These are phyloP conservation scores for Erebia ligea DNA, from an alignment of 2,888 invertebrate species.

Conservation along the genomic window DNA sequence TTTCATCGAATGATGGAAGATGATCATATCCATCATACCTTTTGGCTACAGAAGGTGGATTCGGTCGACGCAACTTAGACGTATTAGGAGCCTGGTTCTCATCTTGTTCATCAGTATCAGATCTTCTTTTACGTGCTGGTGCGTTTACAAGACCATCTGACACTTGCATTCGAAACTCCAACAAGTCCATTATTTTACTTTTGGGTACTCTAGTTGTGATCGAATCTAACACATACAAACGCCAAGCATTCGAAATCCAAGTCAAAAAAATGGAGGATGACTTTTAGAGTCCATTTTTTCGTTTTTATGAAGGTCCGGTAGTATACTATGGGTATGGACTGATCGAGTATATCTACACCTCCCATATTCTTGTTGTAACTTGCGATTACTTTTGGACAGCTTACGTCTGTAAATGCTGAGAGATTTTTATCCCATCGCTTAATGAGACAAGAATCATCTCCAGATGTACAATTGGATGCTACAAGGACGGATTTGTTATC, in stretches of 20 bases:
- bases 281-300: constrained; percentile 50
- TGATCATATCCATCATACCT: constrained; percentile 48
- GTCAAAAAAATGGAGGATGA: constrained; percentile 47
- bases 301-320: constrained; percentile 49
- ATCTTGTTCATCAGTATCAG: constrained; percentile 3
- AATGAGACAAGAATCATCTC: constrained; percentile 26
- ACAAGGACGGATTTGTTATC: constrained; percentile 30
- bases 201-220: constrained; percentile 10
- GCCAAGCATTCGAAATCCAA: constrained; percentile 46
- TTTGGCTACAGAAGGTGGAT: constrained; percentile 42
- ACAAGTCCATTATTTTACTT: constrained; percentile 17
- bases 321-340: constrained; percentile 43
- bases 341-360: constrained; percentile 35
- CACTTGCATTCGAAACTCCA: constrained; percentile 4
- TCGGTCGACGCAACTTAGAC: constrained; percentile 26
- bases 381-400: constrained; percentile 38
- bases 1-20: constrained; percentile 42
- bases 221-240: constrained; percentile 39
- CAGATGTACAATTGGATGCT: constrained; percentile 40
- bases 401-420: constrained; percentile 38
- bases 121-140: constrained; percentile 9
- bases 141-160: constrained; percentile 16
- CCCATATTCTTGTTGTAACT: constrained; percentile 40
- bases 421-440: constrained; percentile 41
- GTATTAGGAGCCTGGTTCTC: constrained; percentile 1